A percentile compares a stretch with the other conserved stretches of the same genome.
phyloP scores from a whole-genome alignment of 2,113 vertebrate genomes.

The Sula dactylatra region DNA sequence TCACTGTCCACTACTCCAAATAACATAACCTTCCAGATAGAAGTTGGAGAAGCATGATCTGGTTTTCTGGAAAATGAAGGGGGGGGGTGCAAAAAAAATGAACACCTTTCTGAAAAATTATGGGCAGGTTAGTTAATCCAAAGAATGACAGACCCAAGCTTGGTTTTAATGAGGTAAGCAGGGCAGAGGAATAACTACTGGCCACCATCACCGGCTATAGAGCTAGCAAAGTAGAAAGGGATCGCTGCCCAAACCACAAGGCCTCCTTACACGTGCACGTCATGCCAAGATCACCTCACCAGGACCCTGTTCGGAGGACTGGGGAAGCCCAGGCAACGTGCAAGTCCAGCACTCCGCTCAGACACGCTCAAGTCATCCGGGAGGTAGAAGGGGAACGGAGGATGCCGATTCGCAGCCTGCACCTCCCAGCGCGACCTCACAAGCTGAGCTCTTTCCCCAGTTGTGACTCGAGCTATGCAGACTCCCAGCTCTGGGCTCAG shows the following conservation, averaged over 20 bases:
- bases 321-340: background rate
- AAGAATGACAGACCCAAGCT: background rate
- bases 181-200: background rate
- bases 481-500: background rate
- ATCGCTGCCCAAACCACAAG: background rate
- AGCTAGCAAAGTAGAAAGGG: background rate
- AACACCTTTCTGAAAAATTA: background rate
- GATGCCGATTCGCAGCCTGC: background rate
- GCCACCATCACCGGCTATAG: background rate
- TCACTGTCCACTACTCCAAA: background rate
- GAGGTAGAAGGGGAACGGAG: fast-evolving
- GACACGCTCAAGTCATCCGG: background rate
- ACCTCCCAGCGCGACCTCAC: background rate
- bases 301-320: background rate
- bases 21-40: background rate
- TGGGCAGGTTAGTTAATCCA: background rate
- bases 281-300: background rate
- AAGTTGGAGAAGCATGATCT: fast-evolving
- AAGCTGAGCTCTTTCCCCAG: background rate
- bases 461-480: fast-evolving
- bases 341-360: background rate
- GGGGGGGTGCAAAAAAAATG: fast-evolving
- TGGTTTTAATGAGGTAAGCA: background rate
- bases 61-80: background rate
- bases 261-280: fast-evolving